Percentiles rank a stretch among this genome's conserved stretches.
phyloP scores from a whole-genome alignment of 2,797 vertebrate genomes.

The Alectoris magna region DNA sequence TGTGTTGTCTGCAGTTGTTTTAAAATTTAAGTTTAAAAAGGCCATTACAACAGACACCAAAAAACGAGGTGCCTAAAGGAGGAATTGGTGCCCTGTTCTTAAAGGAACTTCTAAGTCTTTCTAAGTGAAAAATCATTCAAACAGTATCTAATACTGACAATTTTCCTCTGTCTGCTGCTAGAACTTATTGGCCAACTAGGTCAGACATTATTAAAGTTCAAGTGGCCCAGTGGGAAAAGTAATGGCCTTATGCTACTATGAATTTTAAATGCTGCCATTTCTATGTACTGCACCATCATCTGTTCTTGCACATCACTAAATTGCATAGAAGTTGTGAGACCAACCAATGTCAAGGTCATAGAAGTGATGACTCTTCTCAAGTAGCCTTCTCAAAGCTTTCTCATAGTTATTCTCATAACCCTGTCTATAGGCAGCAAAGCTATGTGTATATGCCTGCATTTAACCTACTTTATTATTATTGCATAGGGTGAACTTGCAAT shows the following conservation, averaged over 20 bases:
- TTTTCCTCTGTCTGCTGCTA: conserved; percentile 79
- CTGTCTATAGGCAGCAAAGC: conserved; percentile 12
- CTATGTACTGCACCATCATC: conserved; percentile 76
- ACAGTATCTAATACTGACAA: conserved; percentile 74
- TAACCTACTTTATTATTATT: conserved; percentile 31
- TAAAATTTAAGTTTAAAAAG: conserved; percentile 13
- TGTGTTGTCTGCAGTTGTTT: not conserved
- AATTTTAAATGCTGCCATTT: conserved; percentile 83
- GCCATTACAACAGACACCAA: conserved; percentile 18
- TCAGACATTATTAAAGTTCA: conserved; percentile 84
- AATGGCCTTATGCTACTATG: conserved; percentile 79
- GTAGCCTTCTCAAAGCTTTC: conserved; percentile 50
- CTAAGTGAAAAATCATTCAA: conserved; percentile 80
- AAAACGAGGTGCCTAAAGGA: conserved; percentile 64
- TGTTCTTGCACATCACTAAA: conserved; percentile 76
- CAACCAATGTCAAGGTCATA: conserved; percentile 74
- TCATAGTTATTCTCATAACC: conserved; percentile 39
- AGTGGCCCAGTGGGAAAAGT: conserved; percentile 77
- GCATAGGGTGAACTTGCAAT: not conserved
- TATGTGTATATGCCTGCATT: not conserved
- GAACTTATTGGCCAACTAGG: conserved; percentile 79
- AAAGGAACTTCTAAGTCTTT: conserved; percentile 75
- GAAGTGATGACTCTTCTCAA: conserved; percentile 70
- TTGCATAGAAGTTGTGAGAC: conserved; percentile 73
- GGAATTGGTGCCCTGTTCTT: conserved; percentile 71